Evolutionary conservation across 2,797 vertebrate species (phyloP).

Genomic region (Spheniscus humboldti): DNA sequence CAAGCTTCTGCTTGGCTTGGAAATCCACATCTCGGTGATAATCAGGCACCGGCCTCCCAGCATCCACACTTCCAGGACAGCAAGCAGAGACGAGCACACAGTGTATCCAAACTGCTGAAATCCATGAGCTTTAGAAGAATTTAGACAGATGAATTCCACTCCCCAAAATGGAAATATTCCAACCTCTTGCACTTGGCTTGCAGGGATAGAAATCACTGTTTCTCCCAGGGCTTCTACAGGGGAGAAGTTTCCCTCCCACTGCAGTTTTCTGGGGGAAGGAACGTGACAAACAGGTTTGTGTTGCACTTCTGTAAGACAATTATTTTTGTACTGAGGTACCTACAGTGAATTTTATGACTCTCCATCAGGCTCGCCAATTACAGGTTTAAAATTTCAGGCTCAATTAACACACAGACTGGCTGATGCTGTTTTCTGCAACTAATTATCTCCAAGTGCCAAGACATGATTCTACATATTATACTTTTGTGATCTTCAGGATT

Average conservation of each 20-base stretch:
- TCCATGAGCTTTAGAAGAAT: not conserved
- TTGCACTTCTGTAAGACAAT: not conserved
- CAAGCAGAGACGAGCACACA: fast-evolving
- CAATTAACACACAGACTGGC: conserved; percentile 36
- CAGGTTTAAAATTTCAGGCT: conserved; percentile 30
- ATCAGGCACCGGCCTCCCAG: not conserved
- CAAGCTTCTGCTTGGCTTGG: not conserved
- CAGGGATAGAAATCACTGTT: not conserved
- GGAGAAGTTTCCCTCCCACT: not conserved
- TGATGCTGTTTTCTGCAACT: not conserved
- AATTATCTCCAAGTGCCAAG: conserved; percentile 38
- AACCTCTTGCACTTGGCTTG: not conserved
- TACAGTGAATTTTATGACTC: not conserved
- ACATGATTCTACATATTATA: not conserved
- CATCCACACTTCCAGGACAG: not conserved
- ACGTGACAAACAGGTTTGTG: not conserved
- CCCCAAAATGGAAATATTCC: not conserved
- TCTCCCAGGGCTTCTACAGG: not conserved
- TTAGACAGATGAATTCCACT: not conserved
- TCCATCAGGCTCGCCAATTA: not conserved
- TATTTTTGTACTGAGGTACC: not conserved
- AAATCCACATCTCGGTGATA: fast-evolving
- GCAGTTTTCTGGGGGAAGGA: not conserved
- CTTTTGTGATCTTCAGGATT: not conserved
- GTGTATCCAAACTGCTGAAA: not conserved